phyloP scores from a whole-genome alignment of 2,888 invertebrate species.

The Cheilosia urbana region DNA sequence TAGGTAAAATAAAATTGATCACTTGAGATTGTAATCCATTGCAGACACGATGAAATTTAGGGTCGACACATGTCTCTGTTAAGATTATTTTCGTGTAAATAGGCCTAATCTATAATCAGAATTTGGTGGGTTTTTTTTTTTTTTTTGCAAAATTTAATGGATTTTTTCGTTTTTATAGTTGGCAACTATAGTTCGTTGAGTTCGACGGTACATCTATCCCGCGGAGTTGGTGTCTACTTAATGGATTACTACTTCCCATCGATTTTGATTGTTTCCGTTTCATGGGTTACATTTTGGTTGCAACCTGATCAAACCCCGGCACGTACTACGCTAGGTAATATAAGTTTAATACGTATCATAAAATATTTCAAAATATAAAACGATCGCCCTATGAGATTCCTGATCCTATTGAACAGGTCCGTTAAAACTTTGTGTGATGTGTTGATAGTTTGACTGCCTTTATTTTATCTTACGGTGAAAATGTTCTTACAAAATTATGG shows the following conservation, averaged over 20 bases:
- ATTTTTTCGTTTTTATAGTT: constrained; percentile 85
- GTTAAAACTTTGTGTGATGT: too few relatives aligned
- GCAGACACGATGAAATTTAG: background rate
- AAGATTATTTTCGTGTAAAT: background rate
- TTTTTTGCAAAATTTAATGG: background rate
- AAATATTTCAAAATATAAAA: too few relatives aligned
- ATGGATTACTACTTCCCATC: constrained; percentile 96
- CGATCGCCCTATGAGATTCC: too few relatives aligned
- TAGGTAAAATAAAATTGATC: constrained; percentile 1
- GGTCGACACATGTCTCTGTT: background rate
- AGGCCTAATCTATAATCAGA: constrained; percentile 20
- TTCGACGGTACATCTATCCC: constrained; percentile 90
- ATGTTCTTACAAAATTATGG: too few relatives aligned
- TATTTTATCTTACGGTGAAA: too few relatives aligned
- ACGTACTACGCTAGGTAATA: constrained; percentile 90
- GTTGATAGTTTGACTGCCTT: too few relatives aligned
- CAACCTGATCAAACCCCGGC: constrained; percentile 94
- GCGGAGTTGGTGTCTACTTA: constrained; percentile 93
- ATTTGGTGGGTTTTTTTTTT: background rate
- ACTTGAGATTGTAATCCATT: background rate
- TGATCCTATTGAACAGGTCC: too few relatives aligned
- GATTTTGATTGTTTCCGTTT: constrained; percentile 92
- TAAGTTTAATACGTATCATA: constrained; percentile 13
- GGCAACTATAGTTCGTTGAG: constrained; percentile 92
- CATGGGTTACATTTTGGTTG: constrained; percentile 95